Percentiles rank a stretch among this genome's conserved stretches.
These are phyloP conservation scores for Chrysaora quinquecirrha DNA, from an alignment of 30 jellyfish, hydroid and myxozoan species.

Conservation along the genomic window DNA sequence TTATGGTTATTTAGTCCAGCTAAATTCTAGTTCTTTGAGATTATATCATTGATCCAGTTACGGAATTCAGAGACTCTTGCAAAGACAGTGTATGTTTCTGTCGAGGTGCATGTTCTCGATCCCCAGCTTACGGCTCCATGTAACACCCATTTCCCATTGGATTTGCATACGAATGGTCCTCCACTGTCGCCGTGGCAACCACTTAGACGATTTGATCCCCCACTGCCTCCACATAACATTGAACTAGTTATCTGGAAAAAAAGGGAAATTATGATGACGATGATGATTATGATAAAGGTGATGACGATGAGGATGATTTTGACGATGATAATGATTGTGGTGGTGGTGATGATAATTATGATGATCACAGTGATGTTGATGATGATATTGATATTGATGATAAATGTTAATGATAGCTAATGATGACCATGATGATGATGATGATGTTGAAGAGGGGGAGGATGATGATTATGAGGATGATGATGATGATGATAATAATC, in stretches of 20 bases:
- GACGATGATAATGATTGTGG: no score
- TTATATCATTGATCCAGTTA: conserved; percentile 47
- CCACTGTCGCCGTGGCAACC: conserved; percentile 99
- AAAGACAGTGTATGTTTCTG: conserved; percentile 81
- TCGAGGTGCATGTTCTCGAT: conserved; percentile 67
- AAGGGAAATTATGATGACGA: neutral
- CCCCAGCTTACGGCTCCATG: conserved; percentile 99
- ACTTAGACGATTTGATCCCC: conserved; percentile 74
- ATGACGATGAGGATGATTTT: no score
- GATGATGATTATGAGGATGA: no score
- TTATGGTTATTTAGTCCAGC: no score
- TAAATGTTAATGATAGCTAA: neutral
- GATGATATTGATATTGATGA: neutral
- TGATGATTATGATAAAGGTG: no score
- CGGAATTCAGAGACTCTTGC: conserved; percentile 79
- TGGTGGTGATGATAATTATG: no score
- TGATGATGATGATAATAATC: no score
- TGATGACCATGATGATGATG: no score
- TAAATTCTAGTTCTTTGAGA: no score
- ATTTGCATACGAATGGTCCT: conserved; percentile 94
- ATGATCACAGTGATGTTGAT: no score
- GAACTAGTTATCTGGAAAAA: conserved; percentile 60
- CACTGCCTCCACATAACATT: conserved; percentile 96
- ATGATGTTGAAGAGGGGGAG: no score
- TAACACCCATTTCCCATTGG: conserved; percentile 80